A percentile compares a stretch with the other conserved stretches of the same genome.
These are phyloP conservation scores for Philaethria dido DNA, from an alignment of 2,888 invertebrate genomes.

Conservation along the genomic window DNA sequence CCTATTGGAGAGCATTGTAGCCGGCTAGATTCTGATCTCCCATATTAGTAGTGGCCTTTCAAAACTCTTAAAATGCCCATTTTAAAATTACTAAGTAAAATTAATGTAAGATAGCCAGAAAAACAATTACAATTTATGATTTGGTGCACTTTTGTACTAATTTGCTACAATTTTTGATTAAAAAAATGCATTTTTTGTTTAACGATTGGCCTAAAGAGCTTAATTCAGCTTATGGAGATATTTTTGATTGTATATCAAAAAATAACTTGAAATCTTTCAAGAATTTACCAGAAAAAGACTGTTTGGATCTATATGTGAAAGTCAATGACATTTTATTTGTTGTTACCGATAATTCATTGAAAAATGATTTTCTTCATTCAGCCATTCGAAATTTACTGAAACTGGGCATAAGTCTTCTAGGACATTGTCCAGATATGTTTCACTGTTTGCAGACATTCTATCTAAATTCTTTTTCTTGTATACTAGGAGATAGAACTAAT, in stretches of 20 bases:
- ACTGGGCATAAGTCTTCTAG: conserved; percentile 53
- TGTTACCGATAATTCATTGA: conserved; percentile 62
- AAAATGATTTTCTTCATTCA: conserved; percentile 54
- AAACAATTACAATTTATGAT: conserved; percentile 63
- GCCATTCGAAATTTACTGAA: conserved; percentile 51
- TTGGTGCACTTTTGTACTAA: conserved; percentile 59
- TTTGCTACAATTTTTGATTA: conserved; percentile 60
- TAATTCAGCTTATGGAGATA: conserved; percentile 52
- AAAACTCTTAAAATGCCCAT: conserved; percentile 55
- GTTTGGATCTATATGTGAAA: conserved; percentile 60
- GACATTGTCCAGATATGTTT: conserved; percentile 57
- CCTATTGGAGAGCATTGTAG: conserved; percentile 72
- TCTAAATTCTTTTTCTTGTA: conserved; percentile 58
- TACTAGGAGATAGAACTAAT: conserved; percentile 54
- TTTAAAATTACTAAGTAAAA: conserved; percentile 61
- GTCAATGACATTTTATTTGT: conserved; percentile 67
- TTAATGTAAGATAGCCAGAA: conserved; percentile 61
- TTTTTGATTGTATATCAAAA: conserved; percentile 59
- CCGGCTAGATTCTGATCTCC: too few species aligned
- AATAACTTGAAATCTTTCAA: conserved; percentile 57
- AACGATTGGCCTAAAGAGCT: conserved; percentile 55
- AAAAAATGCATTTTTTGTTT: conserved; percentile 64
- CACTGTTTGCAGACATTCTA: conserved; percentile 68
- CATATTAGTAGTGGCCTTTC: too few species aligned
- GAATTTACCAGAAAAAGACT: conserved; percentile 52